These are phyloP conservation scores for Anthonomus grandis DNA, from an alignment of 1,140 invertebrate species.

Conservation along the genomic window DNA sequence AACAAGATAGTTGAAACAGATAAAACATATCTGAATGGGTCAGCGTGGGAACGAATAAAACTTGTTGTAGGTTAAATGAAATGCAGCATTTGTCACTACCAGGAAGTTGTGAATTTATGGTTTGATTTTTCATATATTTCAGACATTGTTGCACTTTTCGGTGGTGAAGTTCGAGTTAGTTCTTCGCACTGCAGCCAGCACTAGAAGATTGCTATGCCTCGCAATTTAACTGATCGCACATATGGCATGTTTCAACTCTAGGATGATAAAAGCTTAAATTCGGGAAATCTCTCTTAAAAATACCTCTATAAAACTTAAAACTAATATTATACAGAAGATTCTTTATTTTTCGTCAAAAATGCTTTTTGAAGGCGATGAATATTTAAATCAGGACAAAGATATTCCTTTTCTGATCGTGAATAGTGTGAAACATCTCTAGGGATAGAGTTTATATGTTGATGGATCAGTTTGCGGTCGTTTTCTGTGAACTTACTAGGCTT, in stretches of 20 bases:
- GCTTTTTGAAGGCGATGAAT: constrained; percentile 10
- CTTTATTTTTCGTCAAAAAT: constrained; percentile 7
- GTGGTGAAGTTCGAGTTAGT: constrained; percentile 1
- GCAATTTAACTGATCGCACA: too few species aligned
- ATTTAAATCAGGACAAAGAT: constrained; percentile 14
- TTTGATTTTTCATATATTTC: constrained; percentile 11
- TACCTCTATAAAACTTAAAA: constrained; percentile 8
- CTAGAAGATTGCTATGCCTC: too few species aligned
- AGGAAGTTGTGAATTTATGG: not conserved
- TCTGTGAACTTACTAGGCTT: constrained; percentile 6
- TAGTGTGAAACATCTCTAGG: constrained; percentile 12
- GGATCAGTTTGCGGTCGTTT: constrained; percentile 4
- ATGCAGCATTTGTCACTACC: not conserved
- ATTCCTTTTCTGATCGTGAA: constrained; percentile 13
- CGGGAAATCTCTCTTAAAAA: too few species aligned
- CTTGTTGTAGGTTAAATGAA: constrained; percentile 15
- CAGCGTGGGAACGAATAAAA: constrained; percentile 13
- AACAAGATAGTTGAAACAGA: constrained; percentile 9
- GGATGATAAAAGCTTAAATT: too few species aligned
- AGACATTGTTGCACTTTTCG: not conserved
- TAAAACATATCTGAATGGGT: constrained; percentile 19
- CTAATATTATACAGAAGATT: constrained; percentile 3
- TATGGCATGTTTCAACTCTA: too few species aligned
- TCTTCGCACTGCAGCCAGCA: too few species aligned
- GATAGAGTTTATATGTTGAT: constrained; percentile 16